Conservation (phyloP, 1,140 invertebrate genomes). For the Protaetia brevitarsis region DNA sequence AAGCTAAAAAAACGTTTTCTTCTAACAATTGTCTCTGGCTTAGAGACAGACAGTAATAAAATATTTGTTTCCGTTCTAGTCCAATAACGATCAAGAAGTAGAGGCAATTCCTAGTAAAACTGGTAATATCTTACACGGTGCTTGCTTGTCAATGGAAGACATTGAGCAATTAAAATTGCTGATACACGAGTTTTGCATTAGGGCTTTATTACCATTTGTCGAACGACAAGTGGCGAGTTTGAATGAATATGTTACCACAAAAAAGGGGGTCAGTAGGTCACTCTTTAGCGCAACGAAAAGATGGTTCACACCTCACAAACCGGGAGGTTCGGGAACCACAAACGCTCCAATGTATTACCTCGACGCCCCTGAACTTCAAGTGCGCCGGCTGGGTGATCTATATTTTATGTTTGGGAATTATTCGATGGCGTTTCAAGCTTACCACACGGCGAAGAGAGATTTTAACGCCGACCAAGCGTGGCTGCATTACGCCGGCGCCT, state of each 20-base stretch:
- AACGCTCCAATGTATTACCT: conserved; percentile 58
- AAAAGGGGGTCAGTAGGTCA: conserved; percentile 88
- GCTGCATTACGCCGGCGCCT: conserved; percentile 92
- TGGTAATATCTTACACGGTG: conserved; percentile 58
- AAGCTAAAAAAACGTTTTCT: too few species aligned
- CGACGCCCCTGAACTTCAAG: conserved; percentile 91
- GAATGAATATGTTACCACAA: conserved; percentile 81
- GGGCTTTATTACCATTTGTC: conserved; percentile 83
- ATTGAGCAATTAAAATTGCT: conserved; percentile 80
- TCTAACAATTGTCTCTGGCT: too few species aligned
- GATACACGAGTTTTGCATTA: conserved; percentile 83
- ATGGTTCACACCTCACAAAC: conserved; percentile 90
- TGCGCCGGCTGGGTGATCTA: conserved; percentile 88
- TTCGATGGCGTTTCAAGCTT: conserved; percentile 86
- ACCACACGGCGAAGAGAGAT: conserved; percentile 93
- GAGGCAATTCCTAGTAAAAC: conserved; percentile 25
- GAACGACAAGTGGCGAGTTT: conserved; percentile 81
- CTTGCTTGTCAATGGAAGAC: conserved; percentile 75
- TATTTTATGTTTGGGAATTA: conserved; percentile 97
- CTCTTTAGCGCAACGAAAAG: conserved; percentile 90
- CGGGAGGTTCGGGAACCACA: conserved; percentile 57
- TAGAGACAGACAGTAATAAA: too few species aligned
- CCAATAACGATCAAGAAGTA: conserved; percentile 25
- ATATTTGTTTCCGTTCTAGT: neutral
- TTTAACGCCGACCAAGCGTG: conserved; percentile 95